A percentile compares a stretch with the other conserved stretches of the same genome.
These are phyloP conservation scores for Malurus melanocephalus DNA, from an alignment of 2,113 vertebrate species.

Conservation along the genomic window DNA sequence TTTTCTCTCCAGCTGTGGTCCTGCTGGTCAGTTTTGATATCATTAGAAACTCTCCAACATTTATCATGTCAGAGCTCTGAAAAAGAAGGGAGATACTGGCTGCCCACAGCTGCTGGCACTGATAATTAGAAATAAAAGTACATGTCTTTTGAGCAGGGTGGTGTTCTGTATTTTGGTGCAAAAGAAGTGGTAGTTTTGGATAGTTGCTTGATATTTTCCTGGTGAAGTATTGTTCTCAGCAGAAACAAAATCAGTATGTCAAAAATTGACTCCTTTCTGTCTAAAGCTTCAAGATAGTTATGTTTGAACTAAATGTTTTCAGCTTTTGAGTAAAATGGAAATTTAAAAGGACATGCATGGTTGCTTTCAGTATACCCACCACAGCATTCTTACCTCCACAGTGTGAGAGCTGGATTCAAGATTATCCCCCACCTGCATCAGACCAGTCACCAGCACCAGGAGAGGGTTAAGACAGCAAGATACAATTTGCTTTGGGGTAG, in stretches of 20 bases:
- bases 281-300: neutral
- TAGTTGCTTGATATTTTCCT: neutral
- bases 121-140: neutral
- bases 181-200: neutral
- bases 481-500: neutral
- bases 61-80: neutral
- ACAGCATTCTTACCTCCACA: too few species aligned
- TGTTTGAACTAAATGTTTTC: neutral
- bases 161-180: neutral
- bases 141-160: rapidly evolving
- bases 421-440: neutral
- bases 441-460: neutral
- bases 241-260: neutral
- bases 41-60: neutral
- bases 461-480: neutral
- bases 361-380: neutral
- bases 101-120: neutral
- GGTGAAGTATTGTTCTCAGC: neutral
- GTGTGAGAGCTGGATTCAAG: neutral
- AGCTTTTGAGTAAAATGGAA: neutral
- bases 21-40: neutral
- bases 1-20: neutral
- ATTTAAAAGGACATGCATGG: neutral
- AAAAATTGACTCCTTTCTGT: neutral
- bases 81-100: neutral